phyloP scores from a whole-genome alignment of 1,140 invertebrate species.

The Sweltsa coloradensis region DNA sequence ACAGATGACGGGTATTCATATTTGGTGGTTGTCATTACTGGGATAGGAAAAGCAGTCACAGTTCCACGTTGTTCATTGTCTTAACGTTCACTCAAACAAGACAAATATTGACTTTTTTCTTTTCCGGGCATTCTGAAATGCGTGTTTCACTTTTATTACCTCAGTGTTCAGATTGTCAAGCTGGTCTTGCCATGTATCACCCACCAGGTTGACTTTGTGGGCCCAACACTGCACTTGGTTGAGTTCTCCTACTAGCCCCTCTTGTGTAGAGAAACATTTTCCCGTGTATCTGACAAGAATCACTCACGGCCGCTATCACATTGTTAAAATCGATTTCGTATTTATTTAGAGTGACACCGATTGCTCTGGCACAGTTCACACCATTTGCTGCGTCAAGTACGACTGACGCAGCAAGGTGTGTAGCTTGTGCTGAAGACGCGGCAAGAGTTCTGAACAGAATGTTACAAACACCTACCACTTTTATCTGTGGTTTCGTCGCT shows the following conservation, averaged over 20 bases:
- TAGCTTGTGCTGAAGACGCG: background rate
- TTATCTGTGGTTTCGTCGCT: slow-evolving; percentile 1
- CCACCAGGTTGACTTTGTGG: slow-evolving; percentile 1
- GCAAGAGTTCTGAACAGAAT: background rate
- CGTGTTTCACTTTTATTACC: background rate
- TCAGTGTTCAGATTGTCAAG: background rate
- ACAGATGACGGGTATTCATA: too few species aligned
- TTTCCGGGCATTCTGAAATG: background rate
- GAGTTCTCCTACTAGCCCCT: background rate
- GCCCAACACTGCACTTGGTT: slow-evolving; percentile 1
- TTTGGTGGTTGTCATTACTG: too few species aligned
- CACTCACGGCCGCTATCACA: background rate
- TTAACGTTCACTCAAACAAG: too few species aligned
- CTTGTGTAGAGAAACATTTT: background rate
- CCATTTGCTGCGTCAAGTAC: background rate
- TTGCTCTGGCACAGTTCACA: background rate
- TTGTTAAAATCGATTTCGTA: background rate
- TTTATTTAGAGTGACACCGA: background rate
- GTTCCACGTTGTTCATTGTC: too few species aligned
- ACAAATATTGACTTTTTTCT: too few species aligned
- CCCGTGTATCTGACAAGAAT: background rate
- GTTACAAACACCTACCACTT: background rate
- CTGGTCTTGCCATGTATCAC: background rate
- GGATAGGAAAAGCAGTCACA: too few species aligned
- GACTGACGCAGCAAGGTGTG: background rate